Base-by-base conservation (phyloP, 1,140 invertebrate genomes). In the Trichonephila clavata region DNA sequence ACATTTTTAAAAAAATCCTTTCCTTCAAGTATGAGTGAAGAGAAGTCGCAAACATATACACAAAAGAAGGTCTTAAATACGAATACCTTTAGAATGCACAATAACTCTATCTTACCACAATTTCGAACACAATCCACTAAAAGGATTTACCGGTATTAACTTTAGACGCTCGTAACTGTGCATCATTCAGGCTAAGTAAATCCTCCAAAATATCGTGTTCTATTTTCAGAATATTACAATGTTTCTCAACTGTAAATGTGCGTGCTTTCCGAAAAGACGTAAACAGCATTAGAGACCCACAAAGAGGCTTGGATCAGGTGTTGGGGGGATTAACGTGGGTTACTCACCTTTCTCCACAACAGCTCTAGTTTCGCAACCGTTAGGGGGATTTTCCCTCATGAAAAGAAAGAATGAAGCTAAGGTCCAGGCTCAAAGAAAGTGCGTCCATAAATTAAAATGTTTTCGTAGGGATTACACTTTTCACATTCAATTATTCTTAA, bases 401-500 rank as follows among this genome's bases (percentile, higher is more conserved):
- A 77, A 77, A 32, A 39, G 32, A 27, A 77, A 77, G 71, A 77
- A 77, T 32, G 32, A 16, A 5, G 18, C 27, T 20, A 32, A 32
- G 18, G 14, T 18, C 71, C 16, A 13, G 16, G 27, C 71, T 77
- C 27, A 32, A 16, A 32, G 16, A 77, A 77, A 39, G 5, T 27
- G 71, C 68, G 24, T 77, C 71, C 71, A 77, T 77, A 77, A 77
- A 77, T 77, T 77, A 77, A 77, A 27, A 16, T 77, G 71, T 77
- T 77, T 27, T 77, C 50, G 50, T 24, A 39, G 27, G 71, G 71
- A 32, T 77, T 77, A 77, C 20, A 10, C 1, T 50, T 50, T 50
- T 77, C 32, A n/a, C 24, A 13, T 18, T 39, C 71, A 77, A 32
- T 77, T 77, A 39, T 77, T 6, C 71, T 13, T 16, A 6, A 18